Conservation (phyloP, 2,797 vertebrate genomes). For the Hirundo rustica region DNA sequence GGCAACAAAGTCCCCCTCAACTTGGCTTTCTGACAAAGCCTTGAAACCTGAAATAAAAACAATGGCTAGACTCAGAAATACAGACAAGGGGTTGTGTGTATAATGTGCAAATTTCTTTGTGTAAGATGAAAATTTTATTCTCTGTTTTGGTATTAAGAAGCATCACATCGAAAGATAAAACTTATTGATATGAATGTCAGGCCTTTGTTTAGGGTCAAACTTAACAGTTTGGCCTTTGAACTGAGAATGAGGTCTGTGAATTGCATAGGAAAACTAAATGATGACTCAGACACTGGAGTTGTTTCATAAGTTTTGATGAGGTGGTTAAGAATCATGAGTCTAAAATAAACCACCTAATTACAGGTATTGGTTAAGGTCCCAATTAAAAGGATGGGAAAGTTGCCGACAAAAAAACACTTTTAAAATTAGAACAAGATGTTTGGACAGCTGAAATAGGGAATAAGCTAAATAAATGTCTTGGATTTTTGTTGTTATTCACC, state of each 20-base stretch:
- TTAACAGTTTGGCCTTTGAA: background rate
- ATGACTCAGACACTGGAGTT: background rate
- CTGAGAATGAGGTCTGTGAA: background rate
- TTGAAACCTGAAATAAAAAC: background rate
- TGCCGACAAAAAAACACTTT: background rate
- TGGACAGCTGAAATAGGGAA: background rate
- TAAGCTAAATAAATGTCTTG: background rate
- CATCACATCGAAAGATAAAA: background rate
- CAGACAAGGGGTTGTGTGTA: background rate
- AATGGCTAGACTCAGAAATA: background rate
- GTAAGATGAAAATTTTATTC: background rate
- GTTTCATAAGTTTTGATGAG: background rate
- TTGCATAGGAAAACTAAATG: background rate
- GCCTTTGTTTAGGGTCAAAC: background rate
- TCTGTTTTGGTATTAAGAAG: background rate
- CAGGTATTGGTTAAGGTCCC: background rate
- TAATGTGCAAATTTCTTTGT: background rate
- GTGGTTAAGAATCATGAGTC: background rate
- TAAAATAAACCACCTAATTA: constrained; percentile 26
- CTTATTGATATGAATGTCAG: background rate
- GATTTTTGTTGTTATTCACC: background rate
- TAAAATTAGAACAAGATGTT: background rate
- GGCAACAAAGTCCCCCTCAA: background rate
- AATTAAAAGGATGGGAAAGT: background rate
- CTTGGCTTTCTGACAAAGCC: background rate